These are phyloP conservation scores for Limulus polyphemus DNA, from an alignment of 2,888 invertebrate species.

Conservation along the genomic window DNA sequence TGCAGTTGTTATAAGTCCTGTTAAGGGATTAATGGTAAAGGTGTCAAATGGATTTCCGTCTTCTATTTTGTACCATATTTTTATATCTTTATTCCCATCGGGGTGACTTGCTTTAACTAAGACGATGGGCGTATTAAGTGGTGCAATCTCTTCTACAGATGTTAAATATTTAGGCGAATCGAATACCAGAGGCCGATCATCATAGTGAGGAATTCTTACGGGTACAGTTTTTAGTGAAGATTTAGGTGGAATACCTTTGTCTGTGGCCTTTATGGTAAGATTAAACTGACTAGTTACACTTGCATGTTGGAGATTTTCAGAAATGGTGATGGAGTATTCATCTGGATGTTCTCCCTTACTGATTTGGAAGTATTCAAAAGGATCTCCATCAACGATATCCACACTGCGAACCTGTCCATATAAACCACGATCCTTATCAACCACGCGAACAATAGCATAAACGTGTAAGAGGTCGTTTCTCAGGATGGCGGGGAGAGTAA, in stretches of 20 bases:
- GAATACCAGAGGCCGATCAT: constrained; percentile 73
- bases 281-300: constrained; percentile 68
- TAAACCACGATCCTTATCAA: constrained; percentile 66
- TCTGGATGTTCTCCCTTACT: constrained; percentile 43
- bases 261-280: constrained; percentile 68
- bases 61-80: constrained; percentile 70
- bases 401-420: constrained; percentile 70
- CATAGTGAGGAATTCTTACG: constrained; percentile 64
- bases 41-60: constrained; percentile 44
- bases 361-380: constrained; percentile 75
- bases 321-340: constrained; percentile 56
- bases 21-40: constrained; percentile 71
- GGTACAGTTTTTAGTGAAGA: constrained; percentile 66
- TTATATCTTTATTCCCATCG: constrained; percentile 44
- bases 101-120: constrained; percentile 56
- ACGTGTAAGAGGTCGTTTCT: constrained; percentile 58
- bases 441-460: constrained; percentile 75
- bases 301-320: constrained; percentile 62
- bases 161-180: constrained; percentile 74
- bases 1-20: constrained; percentile 81
- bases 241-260: constrained; percentile 64
- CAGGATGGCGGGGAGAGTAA: constrained; percentile 59
- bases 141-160: constrained; percentile 73
- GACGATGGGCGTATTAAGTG: constrained; percentile 74
- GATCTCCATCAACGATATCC: constrained; percentile 78